Evolutionary conservation across 2,113 vertebrate genomes (phyloP).

Genomic region (Carassius auratus): DNA sequence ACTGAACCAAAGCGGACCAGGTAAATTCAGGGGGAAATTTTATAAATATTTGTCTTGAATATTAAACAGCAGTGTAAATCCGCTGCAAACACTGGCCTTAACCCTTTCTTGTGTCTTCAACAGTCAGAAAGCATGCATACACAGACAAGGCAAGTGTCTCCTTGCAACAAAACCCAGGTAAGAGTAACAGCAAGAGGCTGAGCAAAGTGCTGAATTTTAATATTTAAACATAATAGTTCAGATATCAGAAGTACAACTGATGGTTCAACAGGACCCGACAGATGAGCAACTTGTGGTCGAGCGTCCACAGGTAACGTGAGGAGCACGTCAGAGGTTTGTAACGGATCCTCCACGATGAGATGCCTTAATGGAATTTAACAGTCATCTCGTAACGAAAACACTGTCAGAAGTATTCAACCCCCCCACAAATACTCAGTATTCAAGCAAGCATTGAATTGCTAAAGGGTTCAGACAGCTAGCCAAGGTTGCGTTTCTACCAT

Average conservation of each 20-base stretch:
- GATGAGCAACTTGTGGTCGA: constrained; percentile 25
- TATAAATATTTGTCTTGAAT: constrained; percentile 60
- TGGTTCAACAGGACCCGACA: constrained; percentile 53
- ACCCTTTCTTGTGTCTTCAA: constrained; percentile 56
- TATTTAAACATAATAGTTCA: constrained; percentile 70
- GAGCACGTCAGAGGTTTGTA: constrained; percentile 28
- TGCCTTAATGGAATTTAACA: constrained; percentile 34
- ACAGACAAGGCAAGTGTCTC: constrained; percentile 63
- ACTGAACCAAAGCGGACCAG: constrained; percentile 9
- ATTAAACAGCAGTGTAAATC: constrained; percentile 65
- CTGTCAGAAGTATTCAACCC: neutral
- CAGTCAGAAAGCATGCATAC: constrained; percentile 73
- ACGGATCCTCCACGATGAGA: constrained; percentile 46
- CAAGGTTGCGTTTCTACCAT: constrained; percentile 28
- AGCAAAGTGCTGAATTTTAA: constrained; percentile 75
- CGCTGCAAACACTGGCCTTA: constrained; percentile 65
- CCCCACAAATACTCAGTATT: constrained; percentile 29
- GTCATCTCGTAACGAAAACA: constrained; percentile 41
- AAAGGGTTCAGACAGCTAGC: constrained; percentile 30
- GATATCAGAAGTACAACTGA: constrained; percentile 66
- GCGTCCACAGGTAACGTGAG: constrained; percentile 16
- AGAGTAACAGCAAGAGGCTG: constrained; percentile 69
- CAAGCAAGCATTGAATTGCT: neutral
- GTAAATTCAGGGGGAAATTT: constrained; percentile 41
- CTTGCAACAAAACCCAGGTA: constrained; percentile 66